Evolutionary conservation across 2,888 invertebrate species (phyloP), one percentile per base, ranked within the genome.

Genomic region (Drosophila kanekoi): DNA sequence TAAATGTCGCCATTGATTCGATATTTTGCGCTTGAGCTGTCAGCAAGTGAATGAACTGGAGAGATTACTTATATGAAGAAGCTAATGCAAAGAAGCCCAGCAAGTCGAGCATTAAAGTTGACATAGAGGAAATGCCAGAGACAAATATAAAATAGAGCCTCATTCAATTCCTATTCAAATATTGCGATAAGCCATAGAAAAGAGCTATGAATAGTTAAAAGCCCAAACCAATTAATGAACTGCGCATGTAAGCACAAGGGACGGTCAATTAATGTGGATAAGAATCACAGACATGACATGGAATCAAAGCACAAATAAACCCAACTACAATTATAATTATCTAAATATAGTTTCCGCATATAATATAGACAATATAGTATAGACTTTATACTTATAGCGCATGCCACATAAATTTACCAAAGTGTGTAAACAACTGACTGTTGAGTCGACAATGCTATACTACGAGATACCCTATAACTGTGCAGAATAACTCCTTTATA

Each of bases 11-110:
- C 51, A 40, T 44, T 45, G 51, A 53, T 44, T 40, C 51, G 52
- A 52, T 51, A 52, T 57, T 45, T 62, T 62, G 32, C 52, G 83
- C 63, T 76, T 73, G 64, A 77, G 45, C 56, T 57, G 52, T 44
- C 56, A 16, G 28, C 63, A 57, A 63, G 65, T 71, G 62, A 69
- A 54, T 53, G 72, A 71, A 69, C 63, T 57, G 28, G 2, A 11
- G 3, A n/a, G 11, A 47, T 41, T 38, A 47, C 16, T 23, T 16
- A 51, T 40, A 43, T 6, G 8, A 2, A 28, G 28, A 23, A 23
- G 23, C 23, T 23, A 23, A 40, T 18, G 32, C n/a, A 18, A 38
- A 57, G 77, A 77, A 77, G 72, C 72, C 65, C 52, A 20, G 3
- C 13, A 74, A 65, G 66, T 77, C n/a, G 10, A 40, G 45, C 38